phyloP scores from a whole-genome alignment of 2,797 vertebrate species.

The Eospalax fontanierii region DNA sequence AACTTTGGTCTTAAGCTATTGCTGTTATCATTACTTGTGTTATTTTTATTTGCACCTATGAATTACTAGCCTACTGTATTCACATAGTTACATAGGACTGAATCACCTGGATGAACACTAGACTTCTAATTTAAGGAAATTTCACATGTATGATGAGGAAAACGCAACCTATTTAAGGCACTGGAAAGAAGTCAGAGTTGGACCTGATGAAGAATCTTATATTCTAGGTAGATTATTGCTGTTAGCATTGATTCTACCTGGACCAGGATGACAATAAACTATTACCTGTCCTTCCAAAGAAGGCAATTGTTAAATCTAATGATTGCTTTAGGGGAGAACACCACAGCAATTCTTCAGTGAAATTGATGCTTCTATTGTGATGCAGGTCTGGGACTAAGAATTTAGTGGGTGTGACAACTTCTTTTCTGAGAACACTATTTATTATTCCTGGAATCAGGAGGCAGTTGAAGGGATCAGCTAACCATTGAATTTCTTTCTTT shows the following conservation, averaged over 20 bases:
- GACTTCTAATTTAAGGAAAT: slow-evolving; percentile 39
- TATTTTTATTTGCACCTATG: neutral
- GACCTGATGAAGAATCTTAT: neutral
- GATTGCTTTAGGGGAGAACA: slow-evolving; percentile 61
- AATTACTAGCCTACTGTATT: neutral
- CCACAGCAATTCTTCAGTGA: slow-evolving; percentile 44
- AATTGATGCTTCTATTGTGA: slow-evolving; percentile 54
- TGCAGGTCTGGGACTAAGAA: neutral
- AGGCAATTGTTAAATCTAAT: slow-evolving; percentile 69
- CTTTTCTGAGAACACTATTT: slow-evolving; percentile 42
- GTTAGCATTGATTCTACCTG: neutral
- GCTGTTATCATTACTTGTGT: neutral
- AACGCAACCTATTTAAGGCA: neutral
- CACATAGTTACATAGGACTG: neutral
- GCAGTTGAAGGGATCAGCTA: slow-evolving; percentile 10
- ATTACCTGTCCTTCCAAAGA: slow-evolving; percentile 32
- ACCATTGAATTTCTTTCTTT: neutral
- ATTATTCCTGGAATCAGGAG: slow-evolving; percentile 24
- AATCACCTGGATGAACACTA: neutral
- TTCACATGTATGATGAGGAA: neutral
- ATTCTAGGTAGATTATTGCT: neutral
- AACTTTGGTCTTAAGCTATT: neutral
- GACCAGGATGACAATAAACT: slow-evolving; percentile 37
- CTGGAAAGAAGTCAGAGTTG: neutral
- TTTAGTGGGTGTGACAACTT: slow-evolving; percentile 23